These are phyloP conservation scores for Ailurus styani DNA, from an alignment of 2,113 vertebrate genomes.

Conservation along the genomic window DNA sequence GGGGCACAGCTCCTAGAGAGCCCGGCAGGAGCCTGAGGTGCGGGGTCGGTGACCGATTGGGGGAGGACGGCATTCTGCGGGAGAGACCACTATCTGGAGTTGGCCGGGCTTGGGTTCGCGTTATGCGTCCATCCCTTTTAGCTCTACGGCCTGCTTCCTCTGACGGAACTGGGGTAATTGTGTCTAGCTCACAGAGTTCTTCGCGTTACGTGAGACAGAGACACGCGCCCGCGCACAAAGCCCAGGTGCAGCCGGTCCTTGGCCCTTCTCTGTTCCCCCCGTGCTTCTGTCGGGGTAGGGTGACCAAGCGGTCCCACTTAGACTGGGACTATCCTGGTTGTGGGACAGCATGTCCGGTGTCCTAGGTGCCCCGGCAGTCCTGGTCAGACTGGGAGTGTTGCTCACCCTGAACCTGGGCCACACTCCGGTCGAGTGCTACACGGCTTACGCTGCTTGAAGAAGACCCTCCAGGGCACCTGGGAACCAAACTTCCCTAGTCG, in stretches of 20 bases:
- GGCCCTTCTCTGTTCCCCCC: too few relatives aligned
- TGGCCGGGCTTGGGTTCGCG: neutral
- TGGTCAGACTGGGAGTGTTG: neutral
- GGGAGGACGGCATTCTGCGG: fast-evolving
- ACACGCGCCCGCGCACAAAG: too few relatives aligned
- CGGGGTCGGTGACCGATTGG: neutral
- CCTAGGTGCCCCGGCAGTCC: neutral
- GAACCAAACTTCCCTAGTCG: neutral
- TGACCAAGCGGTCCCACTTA: neutral
- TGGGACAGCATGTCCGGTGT: neutral
- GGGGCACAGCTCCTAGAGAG: neutral
- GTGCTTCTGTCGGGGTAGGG: neutral
- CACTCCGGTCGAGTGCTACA: fast-evolving
- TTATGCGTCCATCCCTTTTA: too few relatives aligned
- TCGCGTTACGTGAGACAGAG: fast-evolving
- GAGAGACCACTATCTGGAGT: neutral
- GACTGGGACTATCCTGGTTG: neutral
- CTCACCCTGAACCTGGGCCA: neutral
- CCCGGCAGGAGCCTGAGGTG: neutral
- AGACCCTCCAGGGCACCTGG: neutral
- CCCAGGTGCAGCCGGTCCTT: too few relatives aligned
- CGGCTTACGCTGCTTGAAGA: neutral
- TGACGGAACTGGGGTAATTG: neutral
- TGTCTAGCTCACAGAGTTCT: neutral
- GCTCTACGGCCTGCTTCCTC: neutral